A percentile compares a stretch with the other conserved stretches of the same genome.
phyloP scores from a whole-genome alignment of 2,888 invertebrate genomes.

The Heliconius hortense region DNA sequence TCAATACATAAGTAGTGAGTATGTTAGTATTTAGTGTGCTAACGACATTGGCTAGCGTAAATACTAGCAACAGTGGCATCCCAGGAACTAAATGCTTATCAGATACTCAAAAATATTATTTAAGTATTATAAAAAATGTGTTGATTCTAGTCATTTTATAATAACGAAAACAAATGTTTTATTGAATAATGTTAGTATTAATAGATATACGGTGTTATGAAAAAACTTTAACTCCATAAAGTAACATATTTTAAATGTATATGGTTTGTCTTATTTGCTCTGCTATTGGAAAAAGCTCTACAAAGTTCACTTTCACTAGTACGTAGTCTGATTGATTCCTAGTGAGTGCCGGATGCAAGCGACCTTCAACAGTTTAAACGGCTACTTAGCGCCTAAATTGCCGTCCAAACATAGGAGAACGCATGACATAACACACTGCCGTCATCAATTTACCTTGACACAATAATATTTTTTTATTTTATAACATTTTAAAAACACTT shows the following conservation, averaged over 20 bases:
- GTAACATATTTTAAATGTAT: no score
- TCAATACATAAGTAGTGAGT: constrained; percentile 26
- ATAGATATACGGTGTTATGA: no score
- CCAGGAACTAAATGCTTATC: neutral
- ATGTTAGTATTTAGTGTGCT: constrained; percentile 27
- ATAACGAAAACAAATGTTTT: neutral
- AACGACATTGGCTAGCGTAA: constrained; percentile 31
- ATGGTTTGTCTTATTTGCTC: no score
- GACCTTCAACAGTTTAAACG: constrained; percentile 69
- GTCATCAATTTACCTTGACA: constrained; percentile 76
- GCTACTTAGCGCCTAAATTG: constrained; percentile 69
- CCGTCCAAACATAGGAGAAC: constrained; percentile 57
- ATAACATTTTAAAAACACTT: neutral
- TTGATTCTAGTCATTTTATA: neutral
- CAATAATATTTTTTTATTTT: constrained; percentile 47
- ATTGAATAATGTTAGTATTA: no score
- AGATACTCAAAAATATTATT: neutral
- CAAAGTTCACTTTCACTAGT: constrained; percentile 34
- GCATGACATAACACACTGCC: constrained; percentile 73
- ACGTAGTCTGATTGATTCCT: constrained; percentile 20
- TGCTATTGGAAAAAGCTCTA: neutral
- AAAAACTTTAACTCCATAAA: no score
- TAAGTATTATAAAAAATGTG: neutral
- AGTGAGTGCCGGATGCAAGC: constrained; percentile 61
- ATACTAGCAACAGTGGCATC: constrained; percentile 12